A percentile compares a stretch with the other conserved stretches of the same genome.
These are phyloP conservation scores for Loxodonta africana DNA, from an alignment of 2,113 vertebrate genomes.

Conservation along the genomic window DNA sequence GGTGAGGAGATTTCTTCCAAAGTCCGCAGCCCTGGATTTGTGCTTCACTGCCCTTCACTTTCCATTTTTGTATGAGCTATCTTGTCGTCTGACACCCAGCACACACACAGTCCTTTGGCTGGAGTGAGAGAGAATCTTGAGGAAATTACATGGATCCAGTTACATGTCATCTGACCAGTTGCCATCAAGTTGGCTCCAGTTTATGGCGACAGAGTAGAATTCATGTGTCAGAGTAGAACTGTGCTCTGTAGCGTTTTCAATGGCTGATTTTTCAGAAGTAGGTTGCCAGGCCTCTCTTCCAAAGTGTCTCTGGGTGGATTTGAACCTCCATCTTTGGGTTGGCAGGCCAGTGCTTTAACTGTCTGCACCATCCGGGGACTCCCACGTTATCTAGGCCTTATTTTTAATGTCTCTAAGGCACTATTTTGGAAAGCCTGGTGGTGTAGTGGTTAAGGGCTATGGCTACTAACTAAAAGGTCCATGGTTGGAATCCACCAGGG, in stretches of 20 bases:
- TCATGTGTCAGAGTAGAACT: not conserved
- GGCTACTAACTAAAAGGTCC: too few relatives aligned
- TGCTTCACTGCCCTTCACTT: not conserved
- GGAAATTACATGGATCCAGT: not conserved
- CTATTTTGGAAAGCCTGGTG: too few relatives aligned
- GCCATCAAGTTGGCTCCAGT: not conserved
- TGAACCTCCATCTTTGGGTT: too few relatives aligned
- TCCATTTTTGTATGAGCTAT: not conserved
- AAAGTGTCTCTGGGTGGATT: not conserved
- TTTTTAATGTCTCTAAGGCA: not conserved
- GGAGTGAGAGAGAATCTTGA: not conserved
- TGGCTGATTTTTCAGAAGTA: not conserved
- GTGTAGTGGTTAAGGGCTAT: too few relatives aligned
- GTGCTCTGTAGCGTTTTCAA: not conserved
- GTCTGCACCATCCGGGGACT: not conserved
- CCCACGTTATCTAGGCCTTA: not conserved
- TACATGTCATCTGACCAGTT: not conserved
- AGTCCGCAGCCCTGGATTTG: not conserved
- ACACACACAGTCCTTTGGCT: not conserved
- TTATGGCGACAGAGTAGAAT: not conserved
- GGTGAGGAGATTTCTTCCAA: not conserved
- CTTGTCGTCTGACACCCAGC: not conserved
- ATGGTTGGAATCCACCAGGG: too few relatives aligned
- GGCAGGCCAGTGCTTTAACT: not conserved
- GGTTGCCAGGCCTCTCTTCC: not conserved